Base-by-base conservation (phyloP, 1,140 invertebrate species). In the Sminthurinus signatus region DNA sequence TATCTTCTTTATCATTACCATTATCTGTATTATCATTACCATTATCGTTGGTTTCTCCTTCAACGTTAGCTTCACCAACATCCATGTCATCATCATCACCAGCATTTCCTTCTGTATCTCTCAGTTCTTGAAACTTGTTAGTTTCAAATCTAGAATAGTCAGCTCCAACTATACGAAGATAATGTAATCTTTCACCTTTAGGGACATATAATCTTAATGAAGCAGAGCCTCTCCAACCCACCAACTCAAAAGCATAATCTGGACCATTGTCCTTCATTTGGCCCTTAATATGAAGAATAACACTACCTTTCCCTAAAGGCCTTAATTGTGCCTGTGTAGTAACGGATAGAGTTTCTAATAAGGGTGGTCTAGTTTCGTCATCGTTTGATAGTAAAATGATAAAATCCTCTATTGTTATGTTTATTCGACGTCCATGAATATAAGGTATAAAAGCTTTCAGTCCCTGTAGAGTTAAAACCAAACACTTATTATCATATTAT, bases 221-320 rank as follows among this genome's bases (percentile, higher is more conserved):
- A 63, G 84, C 85, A 12, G 84, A 87, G n/a, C 93, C 93, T 72
- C 87, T 83, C 92, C 93, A 96, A 0, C 91, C 93, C 57, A 91
- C 91, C 44, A 96, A 76, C 28, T 85, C 81, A 27, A 95, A 77
- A 5, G 80, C 80, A 50, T 88, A 79, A 21, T 27, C 31, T 21
- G 76, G 69, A 63, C 73, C 75, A 56, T 73, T 71, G 52, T 72
- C 68, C 25, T 70, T 67, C 5, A 78, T 73, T 57, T 72, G 59
- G 21, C 76, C 74, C 46, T 80, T 70, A 69, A 87, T 85, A 63
- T 80, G 76, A 65, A 86, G 88, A 68, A 87, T 78, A 2, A 91
- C 74, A 56, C 90, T 81, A 75, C 88, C 89, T 77, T 88, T 89
- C 56, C 88, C 88, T 15, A 83, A 80, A 21, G 80, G 86, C 88